phyloP scores from a whole-genome alignment of 2,797 vertebrate species.

The Sebastes oblongus region DNA sequence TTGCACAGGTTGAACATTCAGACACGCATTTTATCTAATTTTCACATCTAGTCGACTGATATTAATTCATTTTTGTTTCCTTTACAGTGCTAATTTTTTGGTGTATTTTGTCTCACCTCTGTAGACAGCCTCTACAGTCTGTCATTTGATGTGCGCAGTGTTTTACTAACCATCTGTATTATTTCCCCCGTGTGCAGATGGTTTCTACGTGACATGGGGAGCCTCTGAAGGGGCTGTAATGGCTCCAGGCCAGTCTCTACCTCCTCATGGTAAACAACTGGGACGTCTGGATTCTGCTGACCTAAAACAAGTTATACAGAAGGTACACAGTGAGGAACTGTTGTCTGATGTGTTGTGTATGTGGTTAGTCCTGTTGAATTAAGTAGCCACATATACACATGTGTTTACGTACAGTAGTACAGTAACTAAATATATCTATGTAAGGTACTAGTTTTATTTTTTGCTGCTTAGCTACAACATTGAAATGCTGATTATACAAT shows the following conservation, averaged over 20 bases:
- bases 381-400: not conserved
- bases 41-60: not conserved
- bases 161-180: conserved; percentile 5
- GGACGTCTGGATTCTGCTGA: conserved; percentile 86
- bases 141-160: not conserved
- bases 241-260: conserved; percentile 85
- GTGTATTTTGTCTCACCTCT: not conserved
- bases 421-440: not conserved
- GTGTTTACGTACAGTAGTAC: not conserved
- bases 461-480: not conserved
- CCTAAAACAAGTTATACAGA: conserved; percentile 91
- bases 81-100: not conserved
- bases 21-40: not conserved
- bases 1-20: not conserved
- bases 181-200: conserved; percentile 76
- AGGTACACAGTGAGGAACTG: conserved; percentile 78
- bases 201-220: conserved; percentile 95
- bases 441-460: not conserved
- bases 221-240: conserved; percentile 76
- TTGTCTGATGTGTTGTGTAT: not conserved
- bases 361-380: not conserved
- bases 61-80: not conserved
- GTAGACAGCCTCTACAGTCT: not conserved
- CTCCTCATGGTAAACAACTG: conserved; percentile 91
- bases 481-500: not conserved